Conservation (phyloP, 2,797 vertebrate species). For the Pantherophis alleghaniensis region DNA sequence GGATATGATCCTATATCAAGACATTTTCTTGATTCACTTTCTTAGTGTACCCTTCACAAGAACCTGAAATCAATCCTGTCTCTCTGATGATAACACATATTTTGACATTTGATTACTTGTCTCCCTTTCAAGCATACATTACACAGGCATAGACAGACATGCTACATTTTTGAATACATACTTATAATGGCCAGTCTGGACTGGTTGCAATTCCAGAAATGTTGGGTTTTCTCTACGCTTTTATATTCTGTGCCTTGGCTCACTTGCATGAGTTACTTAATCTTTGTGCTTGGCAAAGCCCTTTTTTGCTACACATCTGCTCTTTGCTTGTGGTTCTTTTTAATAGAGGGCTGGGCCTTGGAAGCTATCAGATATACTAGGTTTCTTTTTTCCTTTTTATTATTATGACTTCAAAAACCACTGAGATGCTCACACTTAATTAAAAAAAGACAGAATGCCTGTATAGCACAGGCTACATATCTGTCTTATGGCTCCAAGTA, state of each 20-base stretch:
- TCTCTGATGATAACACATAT: neutral
- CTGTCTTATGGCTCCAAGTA: constrained; percentile 19
- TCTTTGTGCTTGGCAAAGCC: neutral
- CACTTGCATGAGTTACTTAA: constrained; percentile 16
- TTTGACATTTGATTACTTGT: neutral
- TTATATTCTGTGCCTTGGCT: constrained; percentile 2
- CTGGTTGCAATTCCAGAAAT: neutral
- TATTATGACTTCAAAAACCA: neutral
- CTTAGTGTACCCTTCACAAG: neutral
- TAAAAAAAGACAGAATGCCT: constrained; percentile 7
- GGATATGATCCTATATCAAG: neutral
- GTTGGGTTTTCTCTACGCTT: neutral
- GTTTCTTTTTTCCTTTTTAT: neutral
- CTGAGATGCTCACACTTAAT: neutral
- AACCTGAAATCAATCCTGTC: neutral
- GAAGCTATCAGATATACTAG: neutral
- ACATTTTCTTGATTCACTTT: neutral
- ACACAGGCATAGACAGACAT: too few species aligned
- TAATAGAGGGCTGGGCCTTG: neutral
- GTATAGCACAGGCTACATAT: constrained; percentile 12
- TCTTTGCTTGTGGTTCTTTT: constrained; percentile 6
- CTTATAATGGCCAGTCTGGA: neutral
- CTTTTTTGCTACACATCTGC: neutral
- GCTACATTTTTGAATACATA: neutral
- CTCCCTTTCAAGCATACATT: neutral